Base-by-base conservation (phyloP, 2,888 invertebrate genomes). In the Xestia c-nigrum region DNA sequence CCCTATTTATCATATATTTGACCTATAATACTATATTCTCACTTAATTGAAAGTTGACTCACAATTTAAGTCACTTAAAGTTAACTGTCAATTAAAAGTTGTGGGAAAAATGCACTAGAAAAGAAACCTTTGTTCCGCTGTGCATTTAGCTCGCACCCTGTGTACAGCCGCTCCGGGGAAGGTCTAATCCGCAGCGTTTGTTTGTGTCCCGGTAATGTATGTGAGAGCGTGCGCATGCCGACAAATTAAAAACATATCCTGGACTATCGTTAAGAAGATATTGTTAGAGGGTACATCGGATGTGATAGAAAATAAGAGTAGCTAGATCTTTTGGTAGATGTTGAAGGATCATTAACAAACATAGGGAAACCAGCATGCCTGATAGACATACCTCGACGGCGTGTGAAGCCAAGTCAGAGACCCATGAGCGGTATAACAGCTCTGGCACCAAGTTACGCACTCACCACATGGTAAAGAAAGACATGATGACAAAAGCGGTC, bases 191-290 rank as follows among this genome's bases (percentile, higher is more conserved):
- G 84, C 74, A 69, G 85, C 89, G 92, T 93, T 94, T 94, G 94
- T 94, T 94, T 93, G 93, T 91, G 91, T 90, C 93, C 88, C 78
- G 84, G 91, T 95, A 95, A 96, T 96, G 95, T 95, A 96, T 96
- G 96, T 96, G 96, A 89, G 96, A 96, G 93, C 87, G 87, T 84
- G 87, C 93, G 90, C 92, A 92, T 92, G 94, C 90, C 91, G 89
- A 82, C 90, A 91, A 93, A 94, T 94, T 95, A 94, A 93, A 94
- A 94, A 93, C 89, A 87, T 83, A 77, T 69, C 63, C 84, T 78
- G 70, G 75, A 83, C 76, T 71, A 68, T 71, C 50, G 65, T 31
- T n/a, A 3, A 19, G 24, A 57, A 63, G 63, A 70, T 85, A 69
- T 69, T 77, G 65, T 74, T 63, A 31, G 38, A 38, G 38, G 38